These are phyloP conservation scores for Aphelinus atriplicis DNA, from an alignment of 1,140 invertebrate species.

Conservation along the genomic window DNA sequence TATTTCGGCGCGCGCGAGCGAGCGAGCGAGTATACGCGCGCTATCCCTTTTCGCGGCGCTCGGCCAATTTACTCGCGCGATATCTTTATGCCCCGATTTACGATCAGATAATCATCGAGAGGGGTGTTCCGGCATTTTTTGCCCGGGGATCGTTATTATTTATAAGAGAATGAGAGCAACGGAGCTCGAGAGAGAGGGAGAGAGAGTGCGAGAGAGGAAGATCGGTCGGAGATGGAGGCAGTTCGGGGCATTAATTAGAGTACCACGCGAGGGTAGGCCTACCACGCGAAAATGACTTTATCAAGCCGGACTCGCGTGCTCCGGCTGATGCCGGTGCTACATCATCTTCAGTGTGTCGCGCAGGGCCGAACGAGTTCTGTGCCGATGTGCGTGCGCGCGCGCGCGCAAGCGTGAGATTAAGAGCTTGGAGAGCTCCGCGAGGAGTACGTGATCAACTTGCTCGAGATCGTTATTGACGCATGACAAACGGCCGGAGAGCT, in stretches of 20 bases:
- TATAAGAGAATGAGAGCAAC: not conserved
- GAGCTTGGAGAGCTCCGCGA: constrained; percentile 14
- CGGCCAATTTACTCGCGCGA: constrained; percentile 63
- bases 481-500: constrained; percentile 8
- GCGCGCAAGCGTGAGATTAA: too few relatives aligned
- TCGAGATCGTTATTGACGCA: constrained; percentile 35
- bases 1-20: not conserved
- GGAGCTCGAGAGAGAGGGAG: not conserved
- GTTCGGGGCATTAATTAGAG: constrained; percentile 57
- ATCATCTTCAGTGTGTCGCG: constrained; percentile 34
- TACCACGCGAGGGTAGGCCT: constrained; percentile 39
- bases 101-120: constrained; percentile 65
- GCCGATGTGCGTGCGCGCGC: too few relatives aligned
- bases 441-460: constrained; percentile 27
- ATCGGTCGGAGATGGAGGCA: constrained; percentile 44
- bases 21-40: not conserved
- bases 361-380: constrained; percentile 14
- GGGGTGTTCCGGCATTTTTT: constrained; percentile 64
- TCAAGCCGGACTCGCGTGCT: constrained; percentile 44
- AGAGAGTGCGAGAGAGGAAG: not conserved
- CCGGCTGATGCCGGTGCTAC: constrained; percentile 1
- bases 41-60: constrained; percentile 39
- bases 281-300: constrained; percentile 60
- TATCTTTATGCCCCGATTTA: constrained; percentile 66
- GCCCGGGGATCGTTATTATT: constrained; percentile 21